Conservation (phyloP, 1,140 invertebrate species). For the Drosophila trapezifrons region DNA sequence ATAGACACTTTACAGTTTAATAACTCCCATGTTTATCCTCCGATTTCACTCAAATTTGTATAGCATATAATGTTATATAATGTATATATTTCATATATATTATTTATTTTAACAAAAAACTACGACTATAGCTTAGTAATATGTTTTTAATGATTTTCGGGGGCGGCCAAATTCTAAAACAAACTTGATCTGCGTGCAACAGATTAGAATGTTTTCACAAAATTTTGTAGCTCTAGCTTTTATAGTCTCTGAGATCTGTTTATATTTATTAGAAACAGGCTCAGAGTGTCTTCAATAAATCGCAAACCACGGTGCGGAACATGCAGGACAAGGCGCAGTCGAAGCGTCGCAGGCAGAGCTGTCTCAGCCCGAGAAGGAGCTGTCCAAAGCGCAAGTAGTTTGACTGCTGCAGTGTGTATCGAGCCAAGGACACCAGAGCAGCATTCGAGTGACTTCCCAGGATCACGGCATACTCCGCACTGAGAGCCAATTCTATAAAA, state of each 20-base stretch:
- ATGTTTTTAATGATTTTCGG: no score
- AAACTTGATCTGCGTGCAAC: no score
- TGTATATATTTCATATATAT: no score
- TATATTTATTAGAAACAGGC: neutral
- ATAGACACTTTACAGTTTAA: no score
- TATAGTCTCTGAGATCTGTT: neutral
- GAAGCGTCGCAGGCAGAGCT: constrained; percentile 67
- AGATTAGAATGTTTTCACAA: no score
- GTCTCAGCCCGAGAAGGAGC: constrained; percentile 70
- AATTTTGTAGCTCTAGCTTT: no score
- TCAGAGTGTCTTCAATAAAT: constrained; percentile 70
- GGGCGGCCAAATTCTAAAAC: no score
- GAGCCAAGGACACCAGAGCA: constrained; percentile 70
- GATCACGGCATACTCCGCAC: constrained; percentile 55
- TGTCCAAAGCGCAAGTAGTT: constrained; percentile 78
- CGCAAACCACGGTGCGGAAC: constrained; percentile 73
- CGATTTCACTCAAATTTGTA: no score
- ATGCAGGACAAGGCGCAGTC: constrained; percentile 70
- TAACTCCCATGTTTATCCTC: no score
- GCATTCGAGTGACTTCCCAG: constrained; percentile 69
- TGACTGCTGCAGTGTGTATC: constrained; percentile 74
- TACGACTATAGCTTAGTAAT: no score
- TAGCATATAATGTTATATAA: no score
- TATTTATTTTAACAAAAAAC: no score
- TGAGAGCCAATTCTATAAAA: constrained; percentile 67